Evolutionary conservation across 2,113 vertebrate species (phyloP).

Genomic region (Pardalotus punctatus): DNA sequence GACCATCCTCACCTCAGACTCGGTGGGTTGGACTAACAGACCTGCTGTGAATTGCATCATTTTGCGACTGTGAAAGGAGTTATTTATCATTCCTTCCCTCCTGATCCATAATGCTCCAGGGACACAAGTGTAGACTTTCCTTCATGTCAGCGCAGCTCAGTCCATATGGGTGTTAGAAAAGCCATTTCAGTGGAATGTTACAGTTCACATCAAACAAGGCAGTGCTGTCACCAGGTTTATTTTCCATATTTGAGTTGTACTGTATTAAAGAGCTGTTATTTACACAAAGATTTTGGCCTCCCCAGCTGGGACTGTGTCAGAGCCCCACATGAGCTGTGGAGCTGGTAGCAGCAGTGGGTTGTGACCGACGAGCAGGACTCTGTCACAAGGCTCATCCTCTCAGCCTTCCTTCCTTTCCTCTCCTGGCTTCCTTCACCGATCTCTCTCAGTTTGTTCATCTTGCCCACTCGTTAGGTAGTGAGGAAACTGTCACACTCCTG

Average conservation of each 20-base stretch:
- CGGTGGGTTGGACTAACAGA: not conserved
- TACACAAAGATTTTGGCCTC: not conserved
- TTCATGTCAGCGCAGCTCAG: not conserved
- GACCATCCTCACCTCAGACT: not conserved
- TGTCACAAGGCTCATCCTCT: not conserved
- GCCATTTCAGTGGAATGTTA: not conserved
- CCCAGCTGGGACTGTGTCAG: not conserved
- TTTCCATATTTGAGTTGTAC: not conserved
- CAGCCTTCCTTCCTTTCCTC: not conserved
- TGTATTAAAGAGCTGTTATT: not conserved
- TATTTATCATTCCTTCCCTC: not conserved
- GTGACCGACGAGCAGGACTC: not conserved
- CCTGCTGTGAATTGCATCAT: not conserved
- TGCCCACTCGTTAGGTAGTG: rapidly evolving
- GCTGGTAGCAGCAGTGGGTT: not conserved
- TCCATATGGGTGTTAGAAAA: not conserved
- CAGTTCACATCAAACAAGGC: not conserved
- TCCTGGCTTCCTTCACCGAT: not conserved
- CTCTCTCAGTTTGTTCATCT: not conserved
- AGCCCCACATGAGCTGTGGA: not conserved
- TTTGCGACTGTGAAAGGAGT: not conserved
- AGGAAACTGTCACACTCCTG: not conserved
- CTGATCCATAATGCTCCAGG: not conserved
- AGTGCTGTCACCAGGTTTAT: not conserved
- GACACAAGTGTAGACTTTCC: not conserved